Conservation (phyloP, 1,140 invertebrate genomes). For the Solenopsis invicta region DNA sequence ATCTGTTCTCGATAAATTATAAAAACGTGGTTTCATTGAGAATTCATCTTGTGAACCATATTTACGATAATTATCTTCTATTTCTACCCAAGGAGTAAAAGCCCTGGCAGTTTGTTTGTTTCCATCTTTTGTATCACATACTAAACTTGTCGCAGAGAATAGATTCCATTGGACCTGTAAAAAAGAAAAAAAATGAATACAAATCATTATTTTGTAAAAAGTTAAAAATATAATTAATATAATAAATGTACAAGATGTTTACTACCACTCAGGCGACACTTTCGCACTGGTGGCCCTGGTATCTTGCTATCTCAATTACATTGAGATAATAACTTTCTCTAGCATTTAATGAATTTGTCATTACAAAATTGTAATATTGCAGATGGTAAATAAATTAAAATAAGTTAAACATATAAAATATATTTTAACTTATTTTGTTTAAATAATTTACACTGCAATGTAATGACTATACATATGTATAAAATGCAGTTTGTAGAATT, state of each 20-base stretch:
- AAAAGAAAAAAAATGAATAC: slow-evolving; percentile 19
- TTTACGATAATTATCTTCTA: slow-evolving; percentile 94
- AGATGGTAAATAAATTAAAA: slow-evolving; percentile 50
- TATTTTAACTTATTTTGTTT: slow-evolving; percentile 12
- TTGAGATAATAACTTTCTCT: slow-evolving; percentile 73
- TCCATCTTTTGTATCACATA: slow-evolving; percentile 87
- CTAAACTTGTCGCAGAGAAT: slow-evolving; percentile 90
- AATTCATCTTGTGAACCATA: slow-evolving; percentile 91
- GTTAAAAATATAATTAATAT: slow-evolving; percentile 1
- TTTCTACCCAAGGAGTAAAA: slow-evolving; percentile 92
- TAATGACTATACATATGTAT: slow-evolving; percentile 48
- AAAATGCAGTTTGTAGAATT: slow-evolving; percentile 65
- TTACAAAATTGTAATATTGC: slow-evolving; percentile 24
- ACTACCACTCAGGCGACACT: slow-evolving; percentile 86
- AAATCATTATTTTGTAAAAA: slow-evolving; percentile 21
- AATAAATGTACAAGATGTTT: slow-evolving; percentile 82
- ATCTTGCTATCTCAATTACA: slow-evolving; percentile 76
- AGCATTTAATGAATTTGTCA: slow-evolving; percentile 76
- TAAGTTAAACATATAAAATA: not conserved
- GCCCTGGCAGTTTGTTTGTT: slow-evolving; percentile 89
- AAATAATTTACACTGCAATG: slow-evolving; percentile 30
- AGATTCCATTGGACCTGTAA: slow-evolving; percentile 94
- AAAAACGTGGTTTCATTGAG: slow-evolving; percentile 95
- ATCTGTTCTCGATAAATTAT: slow-evolving; percentile 92
- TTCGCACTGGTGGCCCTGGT: slow-evolving; percentile 85